Conservation (phyloP, 2,888 invertebrate species). For the Volucella bombylans region DNA sequence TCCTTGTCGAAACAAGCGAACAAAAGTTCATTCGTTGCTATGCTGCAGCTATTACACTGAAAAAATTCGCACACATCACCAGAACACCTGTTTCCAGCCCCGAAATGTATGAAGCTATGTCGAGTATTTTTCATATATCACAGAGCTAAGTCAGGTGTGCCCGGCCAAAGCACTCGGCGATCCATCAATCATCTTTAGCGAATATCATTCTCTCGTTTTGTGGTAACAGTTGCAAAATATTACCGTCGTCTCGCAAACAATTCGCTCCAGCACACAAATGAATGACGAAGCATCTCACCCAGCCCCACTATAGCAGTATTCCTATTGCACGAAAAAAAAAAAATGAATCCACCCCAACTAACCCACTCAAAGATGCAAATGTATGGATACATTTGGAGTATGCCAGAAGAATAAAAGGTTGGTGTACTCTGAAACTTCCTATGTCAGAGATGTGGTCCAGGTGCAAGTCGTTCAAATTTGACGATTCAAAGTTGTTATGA, state of each 20-base stretch:
- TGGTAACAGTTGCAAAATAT: conserved; percentile 72
- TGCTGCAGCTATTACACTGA: conserved; percentile 24
- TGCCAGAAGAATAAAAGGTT: neutral
- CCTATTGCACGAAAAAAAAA: neutral
- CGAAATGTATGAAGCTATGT: conserved; percentile 7
- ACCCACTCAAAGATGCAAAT: conserved; percentile 29
- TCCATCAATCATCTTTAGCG: conserved; percentile 72
- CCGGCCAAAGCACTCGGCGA: conserved; percentile 47
- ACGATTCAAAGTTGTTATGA: conserved; percentile 63
- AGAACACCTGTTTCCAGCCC: conserved; percentile 54
- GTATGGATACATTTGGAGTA: conserved; percentile 20
- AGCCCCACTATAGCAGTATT: conserved; percentile 26
- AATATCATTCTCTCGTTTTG: conserved; percentile 70
- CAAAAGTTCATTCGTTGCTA: conserved; percentile 49
- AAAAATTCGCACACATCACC: conserved; percentile 11
- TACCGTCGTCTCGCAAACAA: conserved; percentile 65
- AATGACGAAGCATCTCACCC: conserved; percentile 16
- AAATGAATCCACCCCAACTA: neutral
- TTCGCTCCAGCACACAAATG: conserved; percentile 27
- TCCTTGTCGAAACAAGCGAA: conserved; percentile 9
- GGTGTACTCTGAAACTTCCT: neutral
- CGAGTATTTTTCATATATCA: conserved; percentile 63
- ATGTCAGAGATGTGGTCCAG: conserved; percentile 34
- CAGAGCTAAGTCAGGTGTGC: conserved; percentile 64
- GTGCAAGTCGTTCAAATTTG: conserved; percentile 67